Percentiles rank a stretch among this genome's conserved stretches.
Conservation (phyloP, 2,113 vertebrate genomes). For the Carollia perspicillata region DNA sequence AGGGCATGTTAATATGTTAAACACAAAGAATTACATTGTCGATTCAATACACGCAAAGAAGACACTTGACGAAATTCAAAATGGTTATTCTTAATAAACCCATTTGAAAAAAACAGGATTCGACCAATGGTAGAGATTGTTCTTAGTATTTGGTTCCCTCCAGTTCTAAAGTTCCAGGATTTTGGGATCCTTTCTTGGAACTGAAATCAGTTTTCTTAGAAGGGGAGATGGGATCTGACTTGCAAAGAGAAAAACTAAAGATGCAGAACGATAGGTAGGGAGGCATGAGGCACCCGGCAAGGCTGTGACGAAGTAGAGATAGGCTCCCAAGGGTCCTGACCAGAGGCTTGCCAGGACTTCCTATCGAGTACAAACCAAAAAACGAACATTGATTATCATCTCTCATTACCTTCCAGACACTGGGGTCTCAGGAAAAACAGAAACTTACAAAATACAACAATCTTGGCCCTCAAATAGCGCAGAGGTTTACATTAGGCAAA, state of each 20-base stretch:
- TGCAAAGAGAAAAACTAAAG: neutral
- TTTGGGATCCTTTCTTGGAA: neutral
- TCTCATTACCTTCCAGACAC: neutral
- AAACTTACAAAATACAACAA: neutral
- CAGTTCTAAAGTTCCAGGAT: neutral
- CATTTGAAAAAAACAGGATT: neutral
- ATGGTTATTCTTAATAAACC: neutral
- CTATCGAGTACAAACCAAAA: neutral
- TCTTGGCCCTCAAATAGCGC: neutral
- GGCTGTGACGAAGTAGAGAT: neutral
- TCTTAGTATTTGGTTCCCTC: neutral
- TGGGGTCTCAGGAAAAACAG: neutral
- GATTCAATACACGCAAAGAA: neutral
- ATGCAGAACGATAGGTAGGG: neutral
- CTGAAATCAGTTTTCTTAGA: neutral
- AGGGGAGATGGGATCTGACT: neutral
- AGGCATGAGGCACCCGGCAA: neutral
- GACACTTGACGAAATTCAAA: neutral
- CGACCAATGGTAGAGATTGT: neutral
- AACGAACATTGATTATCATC: neutral
- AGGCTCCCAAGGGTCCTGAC: neutral
- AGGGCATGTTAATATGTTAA: neutral
- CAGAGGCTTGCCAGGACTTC: neutral
- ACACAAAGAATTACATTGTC: neutral
- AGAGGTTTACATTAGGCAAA: neutral